Evolutionary conservation across 2,888 invertebrate genomes (phyloP), one percentile per base, ranked within the genome.

Genomic region (Andrena haemorrhoa): DNA sequence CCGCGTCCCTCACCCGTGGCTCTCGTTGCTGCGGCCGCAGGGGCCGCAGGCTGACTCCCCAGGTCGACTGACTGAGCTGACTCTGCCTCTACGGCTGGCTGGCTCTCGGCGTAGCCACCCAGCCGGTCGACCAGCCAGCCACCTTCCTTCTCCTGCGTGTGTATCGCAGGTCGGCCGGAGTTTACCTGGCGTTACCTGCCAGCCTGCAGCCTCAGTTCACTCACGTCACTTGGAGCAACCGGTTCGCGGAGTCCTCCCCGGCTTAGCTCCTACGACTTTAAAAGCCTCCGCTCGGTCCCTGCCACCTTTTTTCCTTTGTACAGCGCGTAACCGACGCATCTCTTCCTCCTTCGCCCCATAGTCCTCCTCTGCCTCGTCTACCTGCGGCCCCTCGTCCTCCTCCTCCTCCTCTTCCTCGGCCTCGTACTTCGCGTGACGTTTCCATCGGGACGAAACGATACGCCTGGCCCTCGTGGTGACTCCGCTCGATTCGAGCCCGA

Each of bases 211-310:
- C 92, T 94, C 91, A 94, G 94, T 94, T 94, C 92, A 91, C 93
- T 94, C 93, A 92, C 93, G 94, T 93, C 93, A 92, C 93, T 93
- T 89, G 90, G 92, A 93, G 91, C 93, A 93, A 93, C 92, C 93
- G 94, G 94, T 94, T 92, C 92, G 90, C 84, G 85, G 89, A 86
- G 85, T 85, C 88, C 82, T 82, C 88, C 26, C 85, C 86, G 80
- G 75, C 74, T 75, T 77, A 77, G 76, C 77, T 83, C 85, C 75
- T 79, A 76, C 80, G 83, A 89, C 86, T 87, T 89, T 89, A 88
- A 89, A 88, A 82, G 79, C 79, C 87, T 81, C 56, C 64, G 58
- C 74, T 72, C 69, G 63, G 49, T 51, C 63, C 68, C 83, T 78
- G 66, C 75, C 71, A 75, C 79, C 64, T 83, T 79, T 81, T 77